Conservation (phyloP, 2,113 vertebrate species). For the Dendropsophus ebraccatus region DNA sequence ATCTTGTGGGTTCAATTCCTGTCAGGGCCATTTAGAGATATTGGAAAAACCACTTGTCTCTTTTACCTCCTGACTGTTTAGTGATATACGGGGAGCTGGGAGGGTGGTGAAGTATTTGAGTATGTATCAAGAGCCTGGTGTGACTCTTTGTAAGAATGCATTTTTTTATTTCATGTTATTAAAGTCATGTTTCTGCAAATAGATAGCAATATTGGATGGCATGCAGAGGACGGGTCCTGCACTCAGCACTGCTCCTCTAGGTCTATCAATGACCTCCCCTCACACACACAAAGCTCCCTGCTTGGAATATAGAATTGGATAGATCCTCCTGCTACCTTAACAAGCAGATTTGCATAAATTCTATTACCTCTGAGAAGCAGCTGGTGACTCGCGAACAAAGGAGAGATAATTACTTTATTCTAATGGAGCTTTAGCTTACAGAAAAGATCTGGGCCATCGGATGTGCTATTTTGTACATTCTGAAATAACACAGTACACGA, state of each 20-base stretch:
- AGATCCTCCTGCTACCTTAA: slow-evolving; percentile 55
- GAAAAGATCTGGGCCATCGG: slow-evolving; percentile 55
- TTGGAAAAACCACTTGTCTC: slow-evolving; percentile 34
- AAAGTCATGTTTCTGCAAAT: slow-evolving; percentile 43
- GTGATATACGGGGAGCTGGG: background rate
- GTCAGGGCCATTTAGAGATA: slow-evolving; percentile 23
- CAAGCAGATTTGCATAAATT: slow-evolving; percentile 60
- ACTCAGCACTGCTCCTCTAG: background rate
- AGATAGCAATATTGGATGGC: slow-evolving; percentile 35
- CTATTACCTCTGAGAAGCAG: slow-evolving; percentile 59
- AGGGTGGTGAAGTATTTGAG: background rate
- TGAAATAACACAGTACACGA: slow-evolving; percentile 40
- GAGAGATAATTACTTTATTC: slow-evolving; percentile 60
- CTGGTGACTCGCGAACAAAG: slow-evolving; percentile 57
- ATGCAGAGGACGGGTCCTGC: slow-evolving; percentile 8
- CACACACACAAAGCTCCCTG: slow-evolving; percentile 49
- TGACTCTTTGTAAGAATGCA: background rate
- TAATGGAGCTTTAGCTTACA: slow-evolving; percentile 53
- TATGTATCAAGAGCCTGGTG: background rate
- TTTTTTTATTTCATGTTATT: slow-evolving; percentile 9
- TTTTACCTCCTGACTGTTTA: slow-evolving; percentile 27
- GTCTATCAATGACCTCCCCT: slow-evolving; percentile 49
- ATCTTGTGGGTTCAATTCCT: slow-evolving; percentile 31
- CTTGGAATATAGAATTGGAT: slow-evolving; percentile 32
- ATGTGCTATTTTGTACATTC: slow-evolving; percentile 56